Evolutionary conservation across 2,797 vertebrate species (phyloP), one percentile per base, ranked within the genome.

Genomic region (Sternarchorhynchus goeldii): DNA sequence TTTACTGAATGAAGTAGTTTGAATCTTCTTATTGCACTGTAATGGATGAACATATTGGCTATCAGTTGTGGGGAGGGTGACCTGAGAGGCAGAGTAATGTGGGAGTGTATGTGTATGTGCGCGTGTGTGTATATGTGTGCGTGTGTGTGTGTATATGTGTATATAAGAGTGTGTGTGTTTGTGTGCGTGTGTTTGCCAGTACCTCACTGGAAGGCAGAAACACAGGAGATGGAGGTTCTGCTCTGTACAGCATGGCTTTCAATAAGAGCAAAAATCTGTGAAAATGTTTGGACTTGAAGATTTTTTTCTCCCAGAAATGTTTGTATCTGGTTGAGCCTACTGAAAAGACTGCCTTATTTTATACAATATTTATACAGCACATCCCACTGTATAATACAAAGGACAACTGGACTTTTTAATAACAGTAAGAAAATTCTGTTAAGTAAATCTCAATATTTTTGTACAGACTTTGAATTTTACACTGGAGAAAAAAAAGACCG

Each of bases 301-400:
- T 80, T 90, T 91, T 91, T 90, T 89, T 86, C 90, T 92, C 90
- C 90, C 85, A 90, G 89, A 92, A 89, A 89, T 68, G 90, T 95
- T 96, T 94, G 90, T 94, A 93, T 90, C 91, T 92, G 93, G 92
- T 92, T 91, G 94, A 94, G 94, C 93, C 92, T 94, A 92, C 93
- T 93, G 94, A 94, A 92, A 92, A 93, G 89, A 94, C 94, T 95
- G 95, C 95, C 95, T 96, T 96, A 95, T 96, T 98, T 98, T 97
- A 92, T 96, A 96, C 89, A 91, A 91, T 94, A 92, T 97, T 98
- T 98, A 95, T 98, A 96, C 92, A 94, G 90, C 93, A 93, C 94
- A 94, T 92, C 95, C 92, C 92, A 92, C 91, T 91, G 91, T 92
- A 88, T 91, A 92, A 91, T 87, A 88, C 91, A 90, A 92, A 83